Evolutionary conservation across 2,888 invertebrate genomes (phyloP).

Genomic region (Geophilus truncorum): DNA sequence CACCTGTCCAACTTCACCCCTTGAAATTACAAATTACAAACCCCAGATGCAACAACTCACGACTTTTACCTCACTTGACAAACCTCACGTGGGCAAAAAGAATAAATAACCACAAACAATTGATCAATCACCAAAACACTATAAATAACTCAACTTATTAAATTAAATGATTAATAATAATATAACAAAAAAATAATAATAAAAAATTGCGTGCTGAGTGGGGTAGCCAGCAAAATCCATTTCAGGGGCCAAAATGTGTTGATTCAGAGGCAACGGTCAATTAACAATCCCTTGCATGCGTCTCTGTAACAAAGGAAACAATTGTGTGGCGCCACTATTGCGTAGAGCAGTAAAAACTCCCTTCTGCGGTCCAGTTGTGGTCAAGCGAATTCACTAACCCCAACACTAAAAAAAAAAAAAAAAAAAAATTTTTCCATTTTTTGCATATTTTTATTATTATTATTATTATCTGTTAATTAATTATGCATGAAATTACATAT

Average conservation of each 20-base stretch:
- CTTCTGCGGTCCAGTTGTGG: not conserved
- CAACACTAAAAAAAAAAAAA: not conserved
- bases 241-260: not conserved
- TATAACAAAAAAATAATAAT: not conserved
- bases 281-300: not conserved
- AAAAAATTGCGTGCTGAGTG: not conserved
- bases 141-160: too few species aligned
- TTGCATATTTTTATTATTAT: not conserved
- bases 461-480: not conserved
- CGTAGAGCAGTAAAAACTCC: not conserved
- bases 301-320: not conserved
- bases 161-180: too few species aligned
- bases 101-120: too few species aligned
- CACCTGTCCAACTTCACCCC: too few species aligned
- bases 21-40: too few species aligned
- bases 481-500: not conserved
- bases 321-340: not conserved
- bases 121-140: too few species aligned
- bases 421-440: not conserved
- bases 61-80: too few species aligned
- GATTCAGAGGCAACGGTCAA: not conserved
- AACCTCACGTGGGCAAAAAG: too few species aligned
- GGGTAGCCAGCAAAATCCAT: not conserved
- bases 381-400: not conserved
- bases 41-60: too few species aligned